Conservation (phyloP, 1,140 invertebrate species). For the Achatina immaculata region DNA sequence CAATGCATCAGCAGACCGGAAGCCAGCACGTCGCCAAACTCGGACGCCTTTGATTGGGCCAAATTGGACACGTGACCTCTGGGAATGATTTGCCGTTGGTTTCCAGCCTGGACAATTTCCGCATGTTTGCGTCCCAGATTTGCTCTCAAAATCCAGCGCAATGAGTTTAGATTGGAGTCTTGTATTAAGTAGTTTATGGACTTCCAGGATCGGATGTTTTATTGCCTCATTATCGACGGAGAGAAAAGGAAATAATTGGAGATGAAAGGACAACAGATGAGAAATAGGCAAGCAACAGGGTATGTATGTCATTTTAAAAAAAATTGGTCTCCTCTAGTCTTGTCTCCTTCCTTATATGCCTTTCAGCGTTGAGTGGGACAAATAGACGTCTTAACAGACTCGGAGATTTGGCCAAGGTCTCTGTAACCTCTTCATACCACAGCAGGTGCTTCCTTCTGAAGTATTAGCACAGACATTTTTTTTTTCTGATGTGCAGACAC, state of each 20-base stretch:
- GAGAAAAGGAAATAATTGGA: background rate
- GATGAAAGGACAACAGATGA: background rate
- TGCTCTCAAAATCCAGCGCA: slow-evolving; percentile 27
- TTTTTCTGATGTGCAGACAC: background rate
- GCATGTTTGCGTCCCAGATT: slow-evolving; percentile 28
- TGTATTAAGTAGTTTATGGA: slow-evolving; percentile 13
- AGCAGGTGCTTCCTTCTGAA: too few relatives aligned
- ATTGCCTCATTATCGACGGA: background rate
- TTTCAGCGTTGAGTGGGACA: too few relatives aligned
- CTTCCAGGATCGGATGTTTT: slow-evolving; percentile 11
- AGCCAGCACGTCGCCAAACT: slow-evolving; percentile 23
- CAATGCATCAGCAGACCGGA: slow-evolving; percentile 31
- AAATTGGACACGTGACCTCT: slow-evolving; percentile 30
- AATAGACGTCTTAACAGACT: too few relatives aligned
- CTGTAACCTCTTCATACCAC: too few relatives aligned
- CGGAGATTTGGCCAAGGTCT: too few relatives aligned
- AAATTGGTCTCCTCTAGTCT: too few relatives aligned
- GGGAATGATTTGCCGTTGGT: slow-evolving; percentile 32
- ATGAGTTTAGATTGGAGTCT: slow-evolving; percentile 22
- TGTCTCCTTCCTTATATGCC: too few relatives aligned
- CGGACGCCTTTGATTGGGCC: slow-evolving; percentile 30
- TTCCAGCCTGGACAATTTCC: slow-evolving; percentile 30
- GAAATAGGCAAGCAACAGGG: background rate
- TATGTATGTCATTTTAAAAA: too few relatives aligned
- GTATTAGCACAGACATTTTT: too few relatives aligned